These are phyloP conservation scores for silkworm (Bombyx mori) DNA, from an alignment of 1,140 invertebrate species.

Conservation along the genomic window DNA sequence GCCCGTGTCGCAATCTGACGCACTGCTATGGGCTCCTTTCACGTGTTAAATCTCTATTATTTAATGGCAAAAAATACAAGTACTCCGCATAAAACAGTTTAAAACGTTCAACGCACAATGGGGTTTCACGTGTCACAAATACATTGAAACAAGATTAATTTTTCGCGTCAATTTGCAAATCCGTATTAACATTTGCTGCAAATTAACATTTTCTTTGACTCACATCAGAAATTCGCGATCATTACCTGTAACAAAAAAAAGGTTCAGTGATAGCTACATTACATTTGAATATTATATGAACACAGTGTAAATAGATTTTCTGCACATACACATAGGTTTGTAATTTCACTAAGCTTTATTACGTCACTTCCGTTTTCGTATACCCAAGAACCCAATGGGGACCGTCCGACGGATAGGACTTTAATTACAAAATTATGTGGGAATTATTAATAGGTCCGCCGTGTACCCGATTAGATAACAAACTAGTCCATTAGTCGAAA, in stretches of 20 bases:
- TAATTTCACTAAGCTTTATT: conserved; percentile 12
- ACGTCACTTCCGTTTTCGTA: conserved; percentile 37
- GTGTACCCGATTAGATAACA: conserved; percentile 65
- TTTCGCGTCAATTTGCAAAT: too few relatives aligned
- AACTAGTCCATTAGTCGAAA: conserved; percentile 57
- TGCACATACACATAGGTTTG: not conserved
- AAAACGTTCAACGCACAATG: too few relatives aligned
- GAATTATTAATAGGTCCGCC: conserved; percentile 61
- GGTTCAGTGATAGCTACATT: not conserved
- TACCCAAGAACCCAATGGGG: conserved; percentile 17
- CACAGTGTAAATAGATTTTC: not conserved
- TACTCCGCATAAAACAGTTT: too few relatives aligned
- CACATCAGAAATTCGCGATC: conserved; percentile 10
- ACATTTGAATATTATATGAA: conserved; percentile 7
- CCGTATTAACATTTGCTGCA: too few relatives aligned
- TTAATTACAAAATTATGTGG: conserved; percentile 62
- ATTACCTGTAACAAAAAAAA: conserved; percentile 60
- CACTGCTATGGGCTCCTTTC: conserved; percentile 47
- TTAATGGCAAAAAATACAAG: conserved; percentile 6
- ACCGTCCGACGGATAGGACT: conserved; percentile 34
- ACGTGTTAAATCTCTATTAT: conserved; percentile 50
- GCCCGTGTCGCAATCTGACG: conserved; percentile 46
- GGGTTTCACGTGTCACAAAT: too few relatives aligned
- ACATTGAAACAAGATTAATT: too few relatives aligned
- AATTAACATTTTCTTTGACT: conserved; percentile 15